phyloP scores from a whole-genome alignment of 2,113 vertebrate genomes.

The Hoplias malabaricus region DNA sequence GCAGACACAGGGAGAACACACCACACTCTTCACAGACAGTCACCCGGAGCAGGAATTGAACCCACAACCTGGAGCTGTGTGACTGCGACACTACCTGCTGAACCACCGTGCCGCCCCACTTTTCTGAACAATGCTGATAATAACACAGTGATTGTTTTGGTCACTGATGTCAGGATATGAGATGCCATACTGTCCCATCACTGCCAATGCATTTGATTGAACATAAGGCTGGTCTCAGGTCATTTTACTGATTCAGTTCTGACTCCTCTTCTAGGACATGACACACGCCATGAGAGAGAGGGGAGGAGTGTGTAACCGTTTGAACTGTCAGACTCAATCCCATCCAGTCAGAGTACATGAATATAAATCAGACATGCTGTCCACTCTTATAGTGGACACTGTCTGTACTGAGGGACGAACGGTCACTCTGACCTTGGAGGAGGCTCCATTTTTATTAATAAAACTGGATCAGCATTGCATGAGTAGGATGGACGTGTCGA shows the following conservation, averaged over 20 bases:
- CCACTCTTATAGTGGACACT: background rate
- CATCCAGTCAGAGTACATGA: background rate
- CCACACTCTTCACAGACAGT: no score
- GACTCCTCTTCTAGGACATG: background rate
- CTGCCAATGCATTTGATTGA: no score
- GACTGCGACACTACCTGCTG: no score
- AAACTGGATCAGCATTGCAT: background rate
- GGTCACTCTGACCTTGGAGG: background rate
- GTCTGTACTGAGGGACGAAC: background rate
- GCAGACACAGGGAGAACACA: no score
- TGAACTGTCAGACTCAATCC: background rate
- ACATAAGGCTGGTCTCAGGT: background rate
- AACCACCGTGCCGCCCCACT: no score
- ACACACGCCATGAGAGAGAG: background rate
- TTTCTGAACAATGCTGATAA: no score
- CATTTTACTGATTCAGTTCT: background rate
- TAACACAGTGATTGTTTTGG: no score
- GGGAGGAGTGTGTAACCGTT: background rate
- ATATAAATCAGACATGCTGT: slow-evolving; percentile 7
- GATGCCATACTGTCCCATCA: no score
- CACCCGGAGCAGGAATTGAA: no score
- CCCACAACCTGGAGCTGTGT: no score
- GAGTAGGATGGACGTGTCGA: background rate
- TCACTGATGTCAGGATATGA: no score
- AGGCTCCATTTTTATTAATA: background rate